A percentile compares a stretch with the other conserved stretches of the same genome.
Evolutionary conservation across 2,113 vertebrate genomes (phyloP).

Genomic region (Melanerpes aurifrons): DNA sequence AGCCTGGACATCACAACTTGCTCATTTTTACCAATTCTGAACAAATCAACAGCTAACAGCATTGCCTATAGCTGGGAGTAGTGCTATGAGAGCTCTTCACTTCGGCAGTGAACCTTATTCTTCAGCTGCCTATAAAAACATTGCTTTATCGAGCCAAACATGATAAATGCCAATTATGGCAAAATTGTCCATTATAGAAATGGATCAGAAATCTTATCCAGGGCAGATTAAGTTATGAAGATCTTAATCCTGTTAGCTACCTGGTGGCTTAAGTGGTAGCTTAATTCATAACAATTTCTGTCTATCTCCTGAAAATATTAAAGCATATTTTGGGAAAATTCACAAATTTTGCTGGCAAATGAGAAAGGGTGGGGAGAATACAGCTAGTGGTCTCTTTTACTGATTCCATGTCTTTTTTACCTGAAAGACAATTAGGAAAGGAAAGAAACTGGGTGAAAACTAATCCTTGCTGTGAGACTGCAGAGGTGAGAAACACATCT

Average conservation of each 20-base stretch:
- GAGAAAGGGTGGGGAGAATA: background rate
- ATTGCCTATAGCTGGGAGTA: background rate
- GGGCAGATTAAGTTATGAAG: background rate
- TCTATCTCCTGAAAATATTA: background rate
- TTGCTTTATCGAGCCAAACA: background rate
- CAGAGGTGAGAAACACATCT: rapidly evolving
- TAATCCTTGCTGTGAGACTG: background rate
- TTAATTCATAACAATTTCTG: background rate
- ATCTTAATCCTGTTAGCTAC: background rate
- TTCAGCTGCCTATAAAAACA: background rate
- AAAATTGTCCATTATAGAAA: background rate
- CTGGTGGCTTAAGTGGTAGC: background rate
- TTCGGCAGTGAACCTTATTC: background rate
- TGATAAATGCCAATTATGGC: background rate
- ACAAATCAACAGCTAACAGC: background rate
- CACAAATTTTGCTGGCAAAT: background rate
- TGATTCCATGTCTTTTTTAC: background rate
- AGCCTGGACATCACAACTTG: rapidly evolving
- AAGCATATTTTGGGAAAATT: background rate
- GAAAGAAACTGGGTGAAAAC: background rate
- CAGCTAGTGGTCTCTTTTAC: background rate
- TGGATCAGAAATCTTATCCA: background rate
- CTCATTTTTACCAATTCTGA: background rate
- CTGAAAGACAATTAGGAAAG: background rate
- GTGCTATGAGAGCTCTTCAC: background rate